These are phyloP conservation scores for Phymatocera aterrima DNA, from an alignment of 2,888 invertebrate genomes.

Conservation along the genomic window DNA sequence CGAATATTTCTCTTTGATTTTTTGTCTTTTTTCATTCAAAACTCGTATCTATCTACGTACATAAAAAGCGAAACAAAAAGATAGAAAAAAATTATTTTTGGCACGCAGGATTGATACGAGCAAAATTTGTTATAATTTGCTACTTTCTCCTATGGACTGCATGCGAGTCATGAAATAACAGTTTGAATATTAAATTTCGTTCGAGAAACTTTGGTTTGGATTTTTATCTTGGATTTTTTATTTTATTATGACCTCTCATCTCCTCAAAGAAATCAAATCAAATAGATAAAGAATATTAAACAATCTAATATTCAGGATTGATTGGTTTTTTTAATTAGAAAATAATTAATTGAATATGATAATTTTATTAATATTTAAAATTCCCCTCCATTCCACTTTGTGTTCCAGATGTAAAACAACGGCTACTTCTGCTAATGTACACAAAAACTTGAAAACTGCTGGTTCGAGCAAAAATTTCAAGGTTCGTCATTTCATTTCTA, in stretches of 20 bases:
- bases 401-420: slow-evolving; percentile 60
- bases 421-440: slow-evolving; percentile 42
- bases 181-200: neutral
- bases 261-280: no score
- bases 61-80: no score
- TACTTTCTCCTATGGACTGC: slow-evolving; percentile 29
- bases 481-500: slow-evolving; percentile 53
- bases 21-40: neutral
- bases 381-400: slow-evolving; percentile 5
- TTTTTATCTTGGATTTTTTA: slow-evolving; percentile 48
- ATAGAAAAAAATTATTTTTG: neutral
- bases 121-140: neutral
- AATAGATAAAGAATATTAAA: slow-evolving; percentile 46
- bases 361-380: slow-evolving; percentile 31
- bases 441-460: slow-evolving; percentile 53
- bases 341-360: neutral
- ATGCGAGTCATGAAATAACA: slow-evolving; percentile 13
- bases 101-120: slow-evolving; percentile 22
- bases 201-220: slow-evolving; percentile 50
- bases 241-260: slow-evolving; percentile 66
- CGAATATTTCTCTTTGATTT: neutral
- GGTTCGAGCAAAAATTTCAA: slow-evolving; percentile 56
- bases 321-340: neutral
- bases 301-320: neutral
- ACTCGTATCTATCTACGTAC: slow-evolving; percentile 23